These are phyloP conservation scores for Cheilosia vernalis DNA, from an alignment of 2,888 invertebrate species.

Conservation along the genomic window DNA sequence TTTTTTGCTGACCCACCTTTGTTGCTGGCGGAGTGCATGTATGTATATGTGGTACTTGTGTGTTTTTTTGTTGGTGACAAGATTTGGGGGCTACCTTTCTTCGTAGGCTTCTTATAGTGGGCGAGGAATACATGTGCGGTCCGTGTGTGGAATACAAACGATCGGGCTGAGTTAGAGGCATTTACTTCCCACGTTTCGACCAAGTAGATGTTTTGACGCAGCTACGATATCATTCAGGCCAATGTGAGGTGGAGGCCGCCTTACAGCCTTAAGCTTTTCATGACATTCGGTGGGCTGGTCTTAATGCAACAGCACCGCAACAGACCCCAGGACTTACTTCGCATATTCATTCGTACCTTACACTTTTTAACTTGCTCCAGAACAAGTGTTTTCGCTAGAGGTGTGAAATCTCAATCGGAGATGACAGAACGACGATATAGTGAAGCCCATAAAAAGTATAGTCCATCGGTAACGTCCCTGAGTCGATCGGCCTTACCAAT, in stretches of 20 bases:
- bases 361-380: no score
- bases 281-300: background rate
- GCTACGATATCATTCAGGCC: background rate
- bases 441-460: no score
- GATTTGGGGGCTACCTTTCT: slow-evolving; percentile 2
- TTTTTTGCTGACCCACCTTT: slow-evolving; percentile 16
- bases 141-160: background rate
- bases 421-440: no score
- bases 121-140: background rate
- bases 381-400: no score
- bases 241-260: background rate
- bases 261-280: background rate
- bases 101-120: background rate
- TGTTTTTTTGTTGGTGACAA: slow-evolving; percentile 30
- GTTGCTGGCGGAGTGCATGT: background rate
- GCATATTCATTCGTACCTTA: no score
- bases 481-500: no score
- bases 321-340: no score
- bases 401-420: no score
- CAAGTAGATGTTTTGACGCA: background rate
- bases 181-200: slow-evolving; percentile 41
- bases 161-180: background rate
- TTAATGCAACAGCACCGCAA: background rate
- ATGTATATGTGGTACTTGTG: background rate
- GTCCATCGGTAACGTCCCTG: no score